A percentile compares a stretch with the other conserved stretches of the same genome.
phyloP scores from a whole-genome alignment of 2,797 vertebrate species.

The Dicrostonyx torquatus region DNA sequence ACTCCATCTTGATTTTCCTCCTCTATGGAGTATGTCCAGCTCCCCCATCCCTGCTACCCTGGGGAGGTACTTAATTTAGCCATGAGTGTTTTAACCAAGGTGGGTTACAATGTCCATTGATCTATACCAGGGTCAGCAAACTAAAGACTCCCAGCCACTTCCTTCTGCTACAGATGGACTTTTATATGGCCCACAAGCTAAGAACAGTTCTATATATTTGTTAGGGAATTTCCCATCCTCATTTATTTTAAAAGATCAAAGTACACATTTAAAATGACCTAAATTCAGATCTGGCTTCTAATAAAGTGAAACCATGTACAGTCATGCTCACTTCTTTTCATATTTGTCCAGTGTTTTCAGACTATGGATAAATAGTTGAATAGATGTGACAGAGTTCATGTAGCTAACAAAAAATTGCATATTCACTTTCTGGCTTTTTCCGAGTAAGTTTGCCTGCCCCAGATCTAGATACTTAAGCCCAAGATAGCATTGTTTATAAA shows the following conservation, averaged over 20 bases:
- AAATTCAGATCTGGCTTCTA: slow-evolving; percentile 12
- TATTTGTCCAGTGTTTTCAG: not conserved
- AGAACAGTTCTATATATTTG: not conserved
- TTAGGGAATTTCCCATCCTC: not conserved
- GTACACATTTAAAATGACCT: not conserved
- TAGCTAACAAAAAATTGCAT: not conserved
- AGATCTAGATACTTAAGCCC: not conserved
- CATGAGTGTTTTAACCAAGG: not conserved
- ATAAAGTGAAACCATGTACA: not conserved
- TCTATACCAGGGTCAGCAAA: not conserved
- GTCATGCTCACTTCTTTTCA: not conserved
- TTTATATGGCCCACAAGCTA: not conserved
- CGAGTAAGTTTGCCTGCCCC: not conserved
- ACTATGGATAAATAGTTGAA: not conserved
- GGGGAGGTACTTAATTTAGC: not conserved
- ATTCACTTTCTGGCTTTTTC: not conserved
- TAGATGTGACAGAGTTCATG: not conserved
- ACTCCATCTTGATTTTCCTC: not conserved
- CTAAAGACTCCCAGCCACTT: not conserved
- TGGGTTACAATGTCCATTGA: not conserved
- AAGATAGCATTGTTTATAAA: not conserved
- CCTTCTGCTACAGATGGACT: not conserved
- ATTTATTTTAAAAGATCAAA: slow-evolving; percentile 9
- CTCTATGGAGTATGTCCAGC: not conserved
- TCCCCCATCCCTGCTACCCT: not conserved